These are phyloP conservation scores for Formicarius rufipectus DNA, from an alignment of 2,113 vertebrate genomes.

Conservation along the genomic window DNA sequence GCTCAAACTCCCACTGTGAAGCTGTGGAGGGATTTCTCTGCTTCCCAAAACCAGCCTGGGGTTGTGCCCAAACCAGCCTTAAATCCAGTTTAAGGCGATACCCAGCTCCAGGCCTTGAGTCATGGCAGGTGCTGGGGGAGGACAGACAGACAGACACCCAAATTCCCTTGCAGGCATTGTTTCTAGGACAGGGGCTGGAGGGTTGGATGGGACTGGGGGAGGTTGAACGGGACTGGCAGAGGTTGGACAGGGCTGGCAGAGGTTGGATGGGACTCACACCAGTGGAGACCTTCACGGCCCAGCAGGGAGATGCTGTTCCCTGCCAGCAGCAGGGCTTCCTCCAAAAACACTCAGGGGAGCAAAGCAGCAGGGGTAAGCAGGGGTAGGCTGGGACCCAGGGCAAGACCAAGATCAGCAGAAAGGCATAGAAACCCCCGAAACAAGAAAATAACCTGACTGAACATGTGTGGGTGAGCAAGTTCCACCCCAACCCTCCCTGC, in stretches of 20 bases:
- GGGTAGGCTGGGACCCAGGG: fast-evolving
- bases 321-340: not conserved
- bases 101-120: not conserved
- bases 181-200: not conserved
- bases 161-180: fast-evolving
- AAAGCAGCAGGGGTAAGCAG: not conserved
- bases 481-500: not conserved
- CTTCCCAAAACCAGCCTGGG: fast-evolving
- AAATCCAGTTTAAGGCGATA: not conserved
- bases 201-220: not conserved
- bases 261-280: not conserved
- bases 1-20: not conserved
- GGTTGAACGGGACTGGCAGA: not conserved
- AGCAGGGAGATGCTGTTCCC: not conserved
- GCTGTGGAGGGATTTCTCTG: not conserved
- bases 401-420: not conserved
- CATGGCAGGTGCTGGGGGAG: not conserved
- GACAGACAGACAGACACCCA: not conserved
- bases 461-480: fast-evolving
- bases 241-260: not conserved
- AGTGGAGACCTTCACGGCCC: not conserved
- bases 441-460: too few species aligned
- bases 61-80: not conserved
- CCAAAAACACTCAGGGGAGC: fast-evolving
- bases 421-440: not conserved